A percentile compares a stretch with the other conserved stretches of the same genome.
Conservation (phyloP, 30 jellyfish, hydroid and myxozoan genomes). For the Turritopsis rubra region DNA sequence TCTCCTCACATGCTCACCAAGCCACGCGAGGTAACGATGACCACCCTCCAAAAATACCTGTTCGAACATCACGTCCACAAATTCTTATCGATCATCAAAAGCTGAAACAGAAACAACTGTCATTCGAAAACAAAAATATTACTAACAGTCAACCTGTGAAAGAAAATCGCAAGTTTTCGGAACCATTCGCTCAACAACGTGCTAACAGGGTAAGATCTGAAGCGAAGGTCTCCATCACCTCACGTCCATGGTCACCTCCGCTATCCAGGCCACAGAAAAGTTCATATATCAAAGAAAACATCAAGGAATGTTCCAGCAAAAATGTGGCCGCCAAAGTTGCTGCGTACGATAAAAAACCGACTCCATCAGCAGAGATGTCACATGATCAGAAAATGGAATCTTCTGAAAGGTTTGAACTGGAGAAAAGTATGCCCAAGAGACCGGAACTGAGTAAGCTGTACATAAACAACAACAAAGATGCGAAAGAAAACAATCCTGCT, state of each 20-base stretch:
- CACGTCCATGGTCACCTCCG: slow-evolving; percentile 48
- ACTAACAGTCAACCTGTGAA: neutral
- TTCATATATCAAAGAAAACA: slow-evolving; percentile 11
- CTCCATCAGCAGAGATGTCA: neutral
- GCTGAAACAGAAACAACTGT: neutral
- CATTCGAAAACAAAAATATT: neutral
- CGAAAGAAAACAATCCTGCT: neutral
- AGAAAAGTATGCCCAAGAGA: neutral
- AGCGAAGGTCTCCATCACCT: slow-evolving; percentile 22
- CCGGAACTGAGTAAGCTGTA: slow-evolving; percentile 16
- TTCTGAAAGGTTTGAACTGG: neutral
- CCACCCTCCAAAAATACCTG: slow-evolving; percentile 30
- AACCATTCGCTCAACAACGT: neutral
- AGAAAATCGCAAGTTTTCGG: neutral
- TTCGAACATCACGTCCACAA: slow-evolving; percentile 28
- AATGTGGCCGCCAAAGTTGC: neutral
- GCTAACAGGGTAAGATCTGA: slow-evolving; percentile 15
- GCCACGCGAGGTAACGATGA: neutral
- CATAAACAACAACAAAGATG: slow-evolving; percentile 17
- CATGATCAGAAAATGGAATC: neutral
- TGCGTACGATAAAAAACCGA: neutral
- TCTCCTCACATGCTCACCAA: neutral
- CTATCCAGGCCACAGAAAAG: slow-evolving; percentile 4
- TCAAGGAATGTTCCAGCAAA: neutral
- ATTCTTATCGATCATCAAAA: neutral